Base-by-base conservation (phyloP, 2,888 invertebrate genomes). In the Ectropis crepuscularia region DNA sequence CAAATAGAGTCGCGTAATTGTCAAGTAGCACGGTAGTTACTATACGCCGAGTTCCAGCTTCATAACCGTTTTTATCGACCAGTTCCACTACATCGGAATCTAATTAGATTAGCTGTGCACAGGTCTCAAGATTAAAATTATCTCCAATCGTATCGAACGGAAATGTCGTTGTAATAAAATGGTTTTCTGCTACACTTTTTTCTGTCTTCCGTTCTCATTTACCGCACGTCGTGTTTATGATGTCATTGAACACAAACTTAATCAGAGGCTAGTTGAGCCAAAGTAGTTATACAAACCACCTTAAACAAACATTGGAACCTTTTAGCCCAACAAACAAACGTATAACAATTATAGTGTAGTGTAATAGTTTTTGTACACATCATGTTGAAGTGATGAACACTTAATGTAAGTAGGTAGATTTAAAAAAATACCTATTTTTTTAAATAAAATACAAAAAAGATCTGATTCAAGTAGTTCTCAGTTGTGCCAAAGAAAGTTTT, bases 161-260 rank as follows among this genome's bases (percentile, higher is more conserved):
- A 88, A 87, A 87, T 84, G 86, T 82, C 82, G 78, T 71, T 78
- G 82, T 81, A 83, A 86, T 87, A 86, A 87, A 87, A 85, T 79
- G 76, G 78, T 84, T 82, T 84, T 82, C 80, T 84, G 79, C 78
- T 81, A 78, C 73, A 80, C 77, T 81, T 82, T 83, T 86, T 85
- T 84, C 77, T 75, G 72, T 80, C 79, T 83, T 87, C 86, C 87
- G 86, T 82, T 86, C 86, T 81, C 79, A 76, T 83, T 87, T 77
- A 74, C 70, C 65, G 72, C 74, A 74, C 73, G 74, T 81, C 77
- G 74, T 79, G 77, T 81, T 78, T 77, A 80, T 77, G 75, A 81
- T 79, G 77, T 79, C 77, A 83, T 80, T 83, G 79, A 80, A 79
- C 73, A 78, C 65, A 72, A 73, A 66, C 55, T 65, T 69, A 76